Evolutionary conservation across 2,888 invertebrate species (phyloP).

Genomic region (Nysson spinosus): DNA sequence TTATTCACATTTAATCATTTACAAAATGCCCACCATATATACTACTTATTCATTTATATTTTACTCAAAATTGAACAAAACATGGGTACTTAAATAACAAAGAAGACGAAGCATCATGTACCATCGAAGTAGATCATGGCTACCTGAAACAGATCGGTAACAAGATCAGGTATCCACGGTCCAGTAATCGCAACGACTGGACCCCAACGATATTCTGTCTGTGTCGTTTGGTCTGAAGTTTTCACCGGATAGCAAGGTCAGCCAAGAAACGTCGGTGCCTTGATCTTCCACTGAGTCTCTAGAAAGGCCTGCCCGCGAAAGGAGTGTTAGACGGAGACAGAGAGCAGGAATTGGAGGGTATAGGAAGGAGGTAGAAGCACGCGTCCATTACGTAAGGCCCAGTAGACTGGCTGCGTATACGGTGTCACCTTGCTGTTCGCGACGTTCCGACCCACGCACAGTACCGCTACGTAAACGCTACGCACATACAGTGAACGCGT

Average conservation of each 20-base stretch:
- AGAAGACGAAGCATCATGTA: no score
- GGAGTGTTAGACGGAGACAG: constrained; percentile 5
- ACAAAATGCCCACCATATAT: no score
- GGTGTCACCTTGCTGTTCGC: constrained; percentile 69
- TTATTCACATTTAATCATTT: no score
- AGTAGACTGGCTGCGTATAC: constrained; percentile 51
- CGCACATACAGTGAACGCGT: constrained; percentile 21
- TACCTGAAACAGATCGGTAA: no score
- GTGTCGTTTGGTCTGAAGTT: constrained; percentile 11
- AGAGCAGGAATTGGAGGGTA: constrained; percentile 19
- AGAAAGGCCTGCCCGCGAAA: constrained; percentile 23
- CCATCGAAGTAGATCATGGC: no score
- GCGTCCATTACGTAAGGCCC: constrained; percentile 57
- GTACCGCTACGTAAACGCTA: constrained; percentile 69
- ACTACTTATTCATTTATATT: no score
- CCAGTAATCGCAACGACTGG: no score
- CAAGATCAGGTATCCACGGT: no score
- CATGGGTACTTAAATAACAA: no score
- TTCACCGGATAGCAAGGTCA: constrained; percentile 40
- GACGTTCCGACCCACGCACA: constrained; percentile 66
- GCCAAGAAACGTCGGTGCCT: constrained; percentile 16
- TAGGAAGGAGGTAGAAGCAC: not conserved
- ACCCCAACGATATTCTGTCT: no score
- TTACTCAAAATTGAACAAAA: no score
- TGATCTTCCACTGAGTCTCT: constrained; percentile 26